Percentiles rank a stretch among this genome's conserved stretches.
Evolutionary conservation across 2,888 invertebrate genomes (phyloP).

Genomic region (Phlogophora meticulosa): DNA sequence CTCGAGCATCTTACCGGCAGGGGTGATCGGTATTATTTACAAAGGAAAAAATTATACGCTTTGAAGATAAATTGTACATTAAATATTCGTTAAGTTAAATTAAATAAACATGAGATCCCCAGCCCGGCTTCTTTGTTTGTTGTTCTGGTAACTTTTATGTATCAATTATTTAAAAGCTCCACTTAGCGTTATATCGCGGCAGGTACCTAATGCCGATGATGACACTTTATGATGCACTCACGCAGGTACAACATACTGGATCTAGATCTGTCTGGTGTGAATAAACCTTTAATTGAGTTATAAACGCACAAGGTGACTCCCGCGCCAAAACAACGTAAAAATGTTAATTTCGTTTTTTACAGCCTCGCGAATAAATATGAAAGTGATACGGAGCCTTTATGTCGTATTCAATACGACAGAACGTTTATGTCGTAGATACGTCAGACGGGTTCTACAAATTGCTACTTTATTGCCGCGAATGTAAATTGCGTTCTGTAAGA

Average conservation of each 20-base stretch:
- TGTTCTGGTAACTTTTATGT: slow-evolving; percentile 3
- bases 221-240: slow-evolving; percentile 41
- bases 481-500: slow-evolving; percentile 10
- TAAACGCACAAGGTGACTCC: slow-evolving; percentile 50
- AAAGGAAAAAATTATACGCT: not conserved
- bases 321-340: slow-evolving; percentile 52
- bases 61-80: not conserved
- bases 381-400: slow-evolving; percentile 43
- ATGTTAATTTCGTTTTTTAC: slow-evolving; percentile 57
- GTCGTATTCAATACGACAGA: slow-evolving; percentile 48
- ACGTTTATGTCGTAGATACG: slow-evolving; percentile 39
- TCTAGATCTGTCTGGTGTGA: slow-evolving; percentile 40
- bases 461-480: slow-evolving; percentile 38
- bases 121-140: not conserved
- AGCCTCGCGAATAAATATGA: slow-evolving; percentile 53
- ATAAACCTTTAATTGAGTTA: slow-evolving; percentile 48
- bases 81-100: not conserved
- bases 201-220: slow-evolving; percentile 6
- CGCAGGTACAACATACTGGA: slow-evolving; percentile 30
- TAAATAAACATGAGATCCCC: not conserved
- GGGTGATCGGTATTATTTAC: not conserved
- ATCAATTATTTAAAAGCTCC: slow-evolving; percentile 29
- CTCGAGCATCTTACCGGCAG: not conserved
- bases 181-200: slow-evolving; percentile 26
- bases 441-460: slow-evolving; percentile 26